Evolutionary conservation across 2,888 invertebrate species (phyloP).

Genomic region (Trissolcus japonicus): DNA sequence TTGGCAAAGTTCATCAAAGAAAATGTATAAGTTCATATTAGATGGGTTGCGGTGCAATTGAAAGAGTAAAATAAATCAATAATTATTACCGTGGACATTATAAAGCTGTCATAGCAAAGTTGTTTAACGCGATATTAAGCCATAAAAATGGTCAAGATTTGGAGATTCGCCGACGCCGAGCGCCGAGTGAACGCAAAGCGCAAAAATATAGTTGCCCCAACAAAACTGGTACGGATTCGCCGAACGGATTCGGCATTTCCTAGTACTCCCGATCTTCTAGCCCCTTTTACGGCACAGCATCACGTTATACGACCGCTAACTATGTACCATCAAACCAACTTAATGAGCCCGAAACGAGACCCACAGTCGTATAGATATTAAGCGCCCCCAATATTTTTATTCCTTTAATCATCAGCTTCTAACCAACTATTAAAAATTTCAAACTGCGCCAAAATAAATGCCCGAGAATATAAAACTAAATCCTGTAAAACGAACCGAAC

Average conservation of each 20-base stretch:
- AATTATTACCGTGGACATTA: slow-evolving; percentile 43
- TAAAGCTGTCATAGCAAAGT: slow-evolving; percentile 34
- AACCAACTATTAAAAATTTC: slow-evolving; percentile 12
- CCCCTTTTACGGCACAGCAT: slow-evolving; percentile 56
- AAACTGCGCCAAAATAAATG: too few relatives aligned
- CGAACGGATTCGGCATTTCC: slow-evolving; percentile 61
- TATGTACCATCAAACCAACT: slow-evolving; percentile 71
- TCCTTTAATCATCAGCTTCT: slow-evolving; percentile 11
- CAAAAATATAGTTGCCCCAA: background rate
- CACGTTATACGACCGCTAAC: slow-evolving; percentile 69
- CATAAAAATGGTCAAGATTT: background rate
- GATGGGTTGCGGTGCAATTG: slow-evolving; percentile 13
- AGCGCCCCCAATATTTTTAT: slow-evolving; percentile 22
- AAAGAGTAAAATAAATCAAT: slow-evolving; percentile 39
- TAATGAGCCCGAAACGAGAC: slow-evolving; percentile 66
- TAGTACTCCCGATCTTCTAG: slow-evolving; percentile 58
- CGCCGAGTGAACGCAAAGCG: background rate
- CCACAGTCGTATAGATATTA: slow-evolving; percentile 45
- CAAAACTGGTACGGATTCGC: slow-evolving; percentile 15
- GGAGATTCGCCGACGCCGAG: too few relatives aligned
- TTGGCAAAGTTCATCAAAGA: slow-evolving; percentile 38
- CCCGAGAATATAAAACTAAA: too few relatives aligned
- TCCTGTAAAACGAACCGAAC: too few relatives aligned
- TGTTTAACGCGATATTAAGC: slow-evolving; percentile 15
- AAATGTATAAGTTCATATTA: slow-evolving; percentile 8